These are phyloP conservation scores for Pseudochaenichthys georgianus DNA, from an alignment of 2,797 vertebrate genomes.

Conservation along the genomic window DNA sequence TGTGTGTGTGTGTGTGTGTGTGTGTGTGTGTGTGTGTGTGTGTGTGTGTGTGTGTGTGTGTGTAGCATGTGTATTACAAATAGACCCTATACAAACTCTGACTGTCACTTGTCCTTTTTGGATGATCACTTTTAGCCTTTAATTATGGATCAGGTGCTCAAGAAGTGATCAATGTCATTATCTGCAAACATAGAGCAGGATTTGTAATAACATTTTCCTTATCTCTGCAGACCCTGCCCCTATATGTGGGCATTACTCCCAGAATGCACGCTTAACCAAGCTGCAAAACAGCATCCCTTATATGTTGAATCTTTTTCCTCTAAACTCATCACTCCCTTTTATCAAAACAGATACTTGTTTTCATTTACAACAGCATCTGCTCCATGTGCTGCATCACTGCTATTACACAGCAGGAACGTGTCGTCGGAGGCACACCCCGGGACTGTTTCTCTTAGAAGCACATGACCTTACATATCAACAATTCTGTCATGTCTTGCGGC, in stretches of 20 bases:
- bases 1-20: no score
- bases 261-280: not conserved
- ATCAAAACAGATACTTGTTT: not conserved
- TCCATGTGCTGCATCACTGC: not conserved
- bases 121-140: not conserved
- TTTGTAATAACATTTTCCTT: not conserved
- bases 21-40: no score
- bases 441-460: not conserved
- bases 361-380: slow-evolving; percentile 1
- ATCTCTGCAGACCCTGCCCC: not conserved
- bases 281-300: not conserved
- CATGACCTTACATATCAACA: slow-evolving; percentile 22
- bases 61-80: not conserved
- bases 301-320: not conserved
- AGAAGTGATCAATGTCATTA: not conserved
- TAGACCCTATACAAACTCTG: no score
- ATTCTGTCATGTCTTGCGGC: not conserved
- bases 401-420: not conserved
- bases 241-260: not conserved
- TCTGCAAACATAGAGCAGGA: not conserved
- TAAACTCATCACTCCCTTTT: not conserved
- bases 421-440: not conserved
- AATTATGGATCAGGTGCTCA: not conserved
- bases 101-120: not conserved
- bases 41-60: no score